Percentiles rank a stretch among this genome's conserved stretches.
phyloP scores from a whole-genome alignment of 2,113 vertebrate species.

The Oreochromis tanganicae region DNA sequence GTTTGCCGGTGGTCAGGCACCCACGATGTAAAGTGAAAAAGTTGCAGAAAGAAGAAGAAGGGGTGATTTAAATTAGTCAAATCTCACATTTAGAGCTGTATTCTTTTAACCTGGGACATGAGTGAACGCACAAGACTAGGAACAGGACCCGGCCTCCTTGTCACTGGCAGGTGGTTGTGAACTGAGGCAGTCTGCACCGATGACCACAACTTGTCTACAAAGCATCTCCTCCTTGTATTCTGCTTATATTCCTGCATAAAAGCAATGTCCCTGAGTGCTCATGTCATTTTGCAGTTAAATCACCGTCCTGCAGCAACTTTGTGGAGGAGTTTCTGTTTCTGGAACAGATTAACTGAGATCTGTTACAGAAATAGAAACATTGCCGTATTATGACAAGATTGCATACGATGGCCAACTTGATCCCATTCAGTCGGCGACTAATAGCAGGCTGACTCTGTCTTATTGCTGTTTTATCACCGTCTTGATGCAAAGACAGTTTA shows the following conservation, averaged over 20 bases:
- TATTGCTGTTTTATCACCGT: fast-evolving
- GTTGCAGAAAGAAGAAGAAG: not conserved
- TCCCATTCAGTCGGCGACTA: not conserved
- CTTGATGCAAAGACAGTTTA: not conserved
- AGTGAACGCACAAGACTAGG: not conserved
- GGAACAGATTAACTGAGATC: not conserved
- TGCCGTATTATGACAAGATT: not conserved
- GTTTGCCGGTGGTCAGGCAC: not conserved
- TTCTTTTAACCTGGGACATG: not conserved
- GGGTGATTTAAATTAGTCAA: not conserved
- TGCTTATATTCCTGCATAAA: not conserved
- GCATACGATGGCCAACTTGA: not conserved
- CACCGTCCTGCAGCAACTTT: not conserved
- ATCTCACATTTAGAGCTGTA: not conserved
- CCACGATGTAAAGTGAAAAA: not conserved
- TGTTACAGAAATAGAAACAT: not conserved
- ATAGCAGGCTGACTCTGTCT: not conserved
- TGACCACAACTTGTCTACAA: not conserved
- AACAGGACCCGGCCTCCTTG: not conserved
- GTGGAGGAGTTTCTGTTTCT: not conserved
- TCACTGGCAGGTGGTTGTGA: not conserved
- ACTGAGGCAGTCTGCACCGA: not conserved
- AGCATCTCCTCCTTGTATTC: not conserved
- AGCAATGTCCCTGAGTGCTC: not conserved
- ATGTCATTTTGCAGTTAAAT: not conserved